Percentiles rank a stretch among this genome's conserved stretches.
phyloP scores from a whole-genome alignment of 2,113 vertebrate species.

The Ophiodon elongatus region DNA sequence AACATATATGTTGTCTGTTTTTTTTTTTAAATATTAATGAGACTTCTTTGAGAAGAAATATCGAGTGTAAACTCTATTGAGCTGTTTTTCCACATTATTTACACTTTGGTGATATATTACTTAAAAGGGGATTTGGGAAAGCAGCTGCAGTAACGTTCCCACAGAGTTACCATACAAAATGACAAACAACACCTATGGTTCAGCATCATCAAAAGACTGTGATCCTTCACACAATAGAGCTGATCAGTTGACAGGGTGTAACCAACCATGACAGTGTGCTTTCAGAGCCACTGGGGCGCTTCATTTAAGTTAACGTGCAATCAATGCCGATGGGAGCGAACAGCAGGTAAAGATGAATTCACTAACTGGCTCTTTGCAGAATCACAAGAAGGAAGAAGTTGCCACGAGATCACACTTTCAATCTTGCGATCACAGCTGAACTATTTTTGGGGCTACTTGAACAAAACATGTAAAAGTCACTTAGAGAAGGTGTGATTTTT shows the following conservation, averaged over 20 bases:
- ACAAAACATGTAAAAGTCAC: constrained; percentile 32
- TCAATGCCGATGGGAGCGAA: constrained; percentile 62
- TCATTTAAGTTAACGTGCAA: constrained; percentile 74
- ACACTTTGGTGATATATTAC: constrained; percentile 2
- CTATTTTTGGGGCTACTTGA: background rate
- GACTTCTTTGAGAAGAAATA: background rate
- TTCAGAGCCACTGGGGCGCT: constrained; percentile 67
- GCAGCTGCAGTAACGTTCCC: background rate
- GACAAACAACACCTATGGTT: constrained; percentile 33
- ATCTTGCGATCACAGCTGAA: background rate
- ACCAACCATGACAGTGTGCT: constrained; percentile 69
- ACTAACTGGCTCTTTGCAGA: constrained; percentile 32
- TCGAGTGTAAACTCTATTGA: background rate
- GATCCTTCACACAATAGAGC: constrained; percentile 58
- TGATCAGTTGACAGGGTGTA: constrained; percentile 69
- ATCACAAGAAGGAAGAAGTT: background rate
- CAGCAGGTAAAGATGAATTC: constrained; percentile 50
- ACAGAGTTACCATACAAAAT: constrained; percentile 24
- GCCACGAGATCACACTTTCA: constrained; percentile 13
- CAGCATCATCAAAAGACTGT: constrained; percentile 35
- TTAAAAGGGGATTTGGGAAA: constrained; percentile 2
- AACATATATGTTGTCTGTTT: background rate
- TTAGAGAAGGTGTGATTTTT: background rate
- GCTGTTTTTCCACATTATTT: background rate
- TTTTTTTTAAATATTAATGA: background rate